These are phyloP conservation scores for Piezodorus guildinii DNA, from an alignment of 1,140 invertebrate species.

Conservation along the genomic window DNA sequence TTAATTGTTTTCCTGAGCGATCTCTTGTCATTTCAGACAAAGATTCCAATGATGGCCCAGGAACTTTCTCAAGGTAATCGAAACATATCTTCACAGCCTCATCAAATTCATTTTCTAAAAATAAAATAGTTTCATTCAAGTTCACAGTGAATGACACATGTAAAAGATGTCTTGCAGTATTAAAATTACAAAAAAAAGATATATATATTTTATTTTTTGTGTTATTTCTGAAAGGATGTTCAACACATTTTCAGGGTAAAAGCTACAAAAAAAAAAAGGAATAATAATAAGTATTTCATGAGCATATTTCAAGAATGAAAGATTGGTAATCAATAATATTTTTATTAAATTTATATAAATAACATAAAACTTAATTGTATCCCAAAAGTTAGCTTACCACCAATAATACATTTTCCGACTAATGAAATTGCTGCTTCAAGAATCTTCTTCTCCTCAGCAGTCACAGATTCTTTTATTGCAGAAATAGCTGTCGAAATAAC, in stretches of 20 bases:
- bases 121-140: too few relatives aligned
- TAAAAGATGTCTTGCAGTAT: too few relatives aligned
- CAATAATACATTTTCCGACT: background rate
- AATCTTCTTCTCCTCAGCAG: background rate
- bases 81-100: background rate
- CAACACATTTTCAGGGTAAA: background rate
- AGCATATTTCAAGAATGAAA: too few relatives aligned
- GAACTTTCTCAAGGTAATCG: background rate
- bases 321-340: too few relatives aligned
- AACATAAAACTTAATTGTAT: too few relatives aligned
- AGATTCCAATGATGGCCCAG: background rate
- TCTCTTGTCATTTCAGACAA: background rate
- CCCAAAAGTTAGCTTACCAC: background rate
- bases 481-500: background rate
- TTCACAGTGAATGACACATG: too few relatives aligned
- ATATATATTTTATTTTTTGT: too few relatives aligned
- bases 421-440: background rate
- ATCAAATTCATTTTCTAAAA: constrained; percentile 7
- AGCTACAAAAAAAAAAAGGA: too few relatives aligned
- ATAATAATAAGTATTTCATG: too few relatives aligned
- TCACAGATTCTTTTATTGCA: background rate
- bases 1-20: background rate
- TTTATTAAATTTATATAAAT: too few relatives aligned
- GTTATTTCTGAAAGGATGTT: too few relatives aligned
- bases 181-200: too few relatives aligned